Percentiles rank a stretch among this genome's conserved stretches.
Conservation (phyloP, 2,113 vertebrate genomes). For the Phalacrocorax carbo region DNA sequence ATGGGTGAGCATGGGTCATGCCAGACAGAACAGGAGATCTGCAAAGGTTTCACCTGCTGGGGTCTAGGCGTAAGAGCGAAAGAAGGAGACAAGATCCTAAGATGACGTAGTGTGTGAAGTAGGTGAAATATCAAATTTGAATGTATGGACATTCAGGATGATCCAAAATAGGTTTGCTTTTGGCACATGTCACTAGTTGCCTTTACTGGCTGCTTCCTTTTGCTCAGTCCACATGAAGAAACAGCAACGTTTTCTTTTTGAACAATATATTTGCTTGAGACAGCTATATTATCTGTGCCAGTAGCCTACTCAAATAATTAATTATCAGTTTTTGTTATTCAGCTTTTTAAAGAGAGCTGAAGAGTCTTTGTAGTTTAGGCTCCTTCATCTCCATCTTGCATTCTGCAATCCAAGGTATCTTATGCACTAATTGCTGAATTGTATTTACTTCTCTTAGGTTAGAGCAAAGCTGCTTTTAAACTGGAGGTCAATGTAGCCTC, state of each 20-base stretch:
- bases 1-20: accelerated
- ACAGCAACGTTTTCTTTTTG: background rate
- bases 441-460: background rate
- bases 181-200: background rate
- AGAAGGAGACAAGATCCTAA: background rate
- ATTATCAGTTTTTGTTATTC: background rate
- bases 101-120: background rate
- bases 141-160: background rate
- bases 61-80: background rate
- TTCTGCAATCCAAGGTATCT: background rate
- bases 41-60: background rate
- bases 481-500: background rate
- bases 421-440: background rate
- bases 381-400: background rate
- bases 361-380: background rate
- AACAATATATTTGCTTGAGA: background rate
- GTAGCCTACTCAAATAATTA: background rate
- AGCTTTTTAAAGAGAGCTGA: background rate
- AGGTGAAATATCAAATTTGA: background rate
- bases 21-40: background rate
- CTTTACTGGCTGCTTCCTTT: background rate
- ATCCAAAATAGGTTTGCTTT: background rate
- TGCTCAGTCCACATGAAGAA: background rate
- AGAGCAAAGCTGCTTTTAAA: background rate
- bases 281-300: background rate